Evolutionary conservation across 2,113 vertebrate genomes (phyloP).

Genomic region (Rhinoptilus africanus): DNA sequence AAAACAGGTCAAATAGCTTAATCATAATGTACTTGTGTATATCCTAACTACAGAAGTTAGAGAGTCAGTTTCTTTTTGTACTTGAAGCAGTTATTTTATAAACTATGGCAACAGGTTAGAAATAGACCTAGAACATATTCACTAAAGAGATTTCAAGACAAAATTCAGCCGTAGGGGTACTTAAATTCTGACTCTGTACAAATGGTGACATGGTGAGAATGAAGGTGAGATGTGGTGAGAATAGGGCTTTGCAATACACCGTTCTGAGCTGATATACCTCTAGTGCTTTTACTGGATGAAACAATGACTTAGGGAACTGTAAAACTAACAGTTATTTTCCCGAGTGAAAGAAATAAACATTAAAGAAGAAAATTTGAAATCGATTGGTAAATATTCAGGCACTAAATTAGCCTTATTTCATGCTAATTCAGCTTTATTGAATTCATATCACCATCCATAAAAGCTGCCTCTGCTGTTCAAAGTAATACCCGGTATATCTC

Average conservation of each 20-base stretch:
- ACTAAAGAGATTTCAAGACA: neutral
- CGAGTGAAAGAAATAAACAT: slow-evolving; percentile 28
- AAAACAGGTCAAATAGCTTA: neutral
- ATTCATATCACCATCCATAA: slow-evolving; percentile 36
- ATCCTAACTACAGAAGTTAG: neutral
- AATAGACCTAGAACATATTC: neutral
- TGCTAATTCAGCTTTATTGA: slow-evolving; percentile 52
- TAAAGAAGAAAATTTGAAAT: slow-evolving; percentile 42
- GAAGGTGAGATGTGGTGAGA: neutral
- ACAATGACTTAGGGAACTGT: neutral
- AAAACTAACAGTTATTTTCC: neutral
- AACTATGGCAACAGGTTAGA: neutral
- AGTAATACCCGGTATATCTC: slow-evolving; percentile 44
- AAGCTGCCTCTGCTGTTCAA: slow-evolving; percentile 45
- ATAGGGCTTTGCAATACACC: neutral
- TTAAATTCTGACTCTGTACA: neutral
- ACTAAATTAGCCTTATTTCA: slow-evolving; percentile 56
- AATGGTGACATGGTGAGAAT: neutral
- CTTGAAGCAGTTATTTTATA: neutral
- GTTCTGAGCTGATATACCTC: neutral
- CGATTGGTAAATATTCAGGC: slow-evolving; percentile 14
- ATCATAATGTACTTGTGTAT: neutral
- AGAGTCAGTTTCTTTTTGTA: neutral
- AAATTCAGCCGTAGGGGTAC: neutral
- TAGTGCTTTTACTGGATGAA: neutral